A percentile compares a stretch with the other conserved stretches of the same genome.
Conservation (phyloP, 23 tunicate species). For the Oikopleura dioica region DNA sequence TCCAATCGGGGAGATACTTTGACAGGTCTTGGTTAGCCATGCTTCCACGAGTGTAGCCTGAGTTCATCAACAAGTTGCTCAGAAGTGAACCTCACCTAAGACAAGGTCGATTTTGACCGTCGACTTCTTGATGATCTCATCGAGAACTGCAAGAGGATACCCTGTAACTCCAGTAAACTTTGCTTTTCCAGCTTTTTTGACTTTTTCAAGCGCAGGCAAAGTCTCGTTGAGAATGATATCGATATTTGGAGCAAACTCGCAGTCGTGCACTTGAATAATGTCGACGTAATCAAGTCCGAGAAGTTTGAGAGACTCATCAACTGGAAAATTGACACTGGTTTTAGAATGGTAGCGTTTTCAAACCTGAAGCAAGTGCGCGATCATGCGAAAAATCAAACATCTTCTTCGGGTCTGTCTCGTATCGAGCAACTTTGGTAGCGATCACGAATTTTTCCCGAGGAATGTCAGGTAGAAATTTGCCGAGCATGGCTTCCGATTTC, state of each 20-base stretch:
- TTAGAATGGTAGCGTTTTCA: no score
- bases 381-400: constrained; percentile 85
- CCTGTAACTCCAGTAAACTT: constrained; percentile 63
- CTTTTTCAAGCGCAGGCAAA: constrained; percentile 49
- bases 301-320: constrained; percentile 51
- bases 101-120: constrained; percentile 48
- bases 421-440: constrained; percentile 49
- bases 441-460: neutral
- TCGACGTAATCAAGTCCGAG: constrained; percentile 44
- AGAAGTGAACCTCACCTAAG: no score
- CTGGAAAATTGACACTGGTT: no score
- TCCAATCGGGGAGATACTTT: constrained; percentile 28
- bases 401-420: constrained; percentile 20
- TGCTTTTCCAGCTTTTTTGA: constrained; percentile 57
- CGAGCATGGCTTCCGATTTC: neutral
- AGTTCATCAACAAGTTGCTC: no score
- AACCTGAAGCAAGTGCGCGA: constrained; percentile 40
- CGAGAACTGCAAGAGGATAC: constrained; percentile 35
- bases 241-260: constrained; percentile 49
- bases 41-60: constrained; percentile 68
- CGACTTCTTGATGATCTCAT: constrained; percentile 40
- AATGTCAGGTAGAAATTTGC: constrained; percentile 1
- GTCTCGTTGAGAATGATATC: constrained; percentile 47
- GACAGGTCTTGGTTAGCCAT: constrained; percentile 34
- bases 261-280: constrained; percentile 64